Conservation (phyloP, 2,113 vertebrate genomes). For the Desmodus rotundus region DNA sequence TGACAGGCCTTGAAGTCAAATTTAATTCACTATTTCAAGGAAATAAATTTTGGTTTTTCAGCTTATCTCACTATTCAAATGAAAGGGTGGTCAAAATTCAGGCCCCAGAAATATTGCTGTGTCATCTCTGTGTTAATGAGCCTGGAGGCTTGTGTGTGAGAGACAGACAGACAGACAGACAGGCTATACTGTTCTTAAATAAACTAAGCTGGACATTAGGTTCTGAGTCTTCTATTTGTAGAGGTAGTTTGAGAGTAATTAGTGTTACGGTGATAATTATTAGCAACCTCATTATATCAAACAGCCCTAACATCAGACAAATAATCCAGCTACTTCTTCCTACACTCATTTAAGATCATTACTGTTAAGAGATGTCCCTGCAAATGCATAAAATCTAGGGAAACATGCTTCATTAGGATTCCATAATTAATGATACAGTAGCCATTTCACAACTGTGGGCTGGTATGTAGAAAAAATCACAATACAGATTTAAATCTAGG, state of each 20-base stretch:
- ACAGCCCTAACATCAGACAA: not conserved
- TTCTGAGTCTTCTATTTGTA: not conserved
- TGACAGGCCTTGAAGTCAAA: not conserved
- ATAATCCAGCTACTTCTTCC: not conserved
- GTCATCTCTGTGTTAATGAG: slow-evolving; percentile 18
- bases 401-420: not conserved
- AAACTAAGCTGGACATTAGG: not conserved
- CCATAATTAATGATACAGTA: not conserved
- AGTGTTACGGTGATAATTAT: not conserved
- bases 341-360: not conserved
- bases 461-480: not conserved
- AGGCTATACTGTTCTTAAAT: not conserved
- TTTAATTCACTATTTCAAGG: slow-evolving; percentile 27
- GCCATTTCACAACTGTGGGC: not conserved
- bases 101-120: not conserved
- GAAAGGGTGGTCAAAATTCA: not conserved
- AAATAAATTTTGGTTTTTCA: slow-evolving; percentile 34
- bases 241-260: slow-evolving; percentile 33
- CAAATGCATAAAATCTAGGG: not conserved
- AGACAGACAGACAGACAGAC: not conserved
- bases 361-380: not conserved
- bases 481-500: not conserved
- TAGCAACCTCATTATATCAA: not conserved
- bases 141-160: not conserved
- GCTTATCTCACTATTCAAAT: not conserved